Evolutionary conservation across 1,140 invertebrate genomes (phyloP), one percentile per base, ranked within the genome.

Genomic region (Geopemphigus sp.): DNA sequence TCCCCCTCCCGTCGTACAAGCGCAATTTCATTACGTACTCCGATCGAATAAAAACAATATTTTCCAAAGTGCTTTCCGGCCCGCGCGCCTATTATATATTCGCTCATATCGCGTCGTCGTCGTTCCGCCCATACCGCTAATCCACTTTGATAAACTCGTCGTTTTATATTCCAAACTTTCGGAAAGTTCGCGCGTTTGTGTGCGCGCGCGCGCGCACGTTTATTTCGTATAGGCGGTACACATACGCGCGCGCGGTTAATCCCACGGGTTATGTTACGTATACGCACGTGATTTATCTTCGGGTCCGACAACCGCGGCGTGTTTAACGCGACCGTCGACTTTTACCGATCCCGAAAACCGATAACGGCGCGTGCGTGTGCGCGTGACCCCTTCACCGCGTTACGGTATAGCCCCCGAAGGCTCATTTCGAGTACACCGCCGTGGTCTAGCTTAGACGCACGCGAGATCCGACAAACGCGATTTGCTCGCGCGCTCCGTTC

Each of bases 341-440:
- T 70, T 70, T 70, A 70, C 47, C 68, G 68, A 72, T 72, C 68
- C 24, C 68, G 47, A 72, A 72, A 72, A 72, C 68, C 68, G 47
- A 54, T 72, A 72, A 32, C 50, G n/a, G 64, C 5, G 32, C 19
- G 32, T 11, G 32, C 39, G 39, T 8, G 12, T 24, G 63, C 39
- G n/a, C 39, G 39, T n/a, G 63, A n/a, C n/a, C n/a, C n/a, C n/a
- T n/a, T n/a, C n/a, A 66, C 29, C 32, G 63, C 5, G 53, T 66
- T 39, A 22, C 63, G 12, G n/a, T 10, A 15, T 26, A 22, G 66
- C 39, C 66, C 66, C 66, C 66, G 66, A 68, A 68, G 66, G 66
- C 66, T 68, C 66, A 50, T 68, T 68, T 50, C 45, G 14, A 14
- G 45, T 50, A 50, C 47, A 68, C 45, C n/a, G 66, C 66, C 45